These are phyloP conservation scores for Drosophila gunungcola DNA, from an alignment of 1,140 invertebrate species.

Conservation along the genomic window DNA sequence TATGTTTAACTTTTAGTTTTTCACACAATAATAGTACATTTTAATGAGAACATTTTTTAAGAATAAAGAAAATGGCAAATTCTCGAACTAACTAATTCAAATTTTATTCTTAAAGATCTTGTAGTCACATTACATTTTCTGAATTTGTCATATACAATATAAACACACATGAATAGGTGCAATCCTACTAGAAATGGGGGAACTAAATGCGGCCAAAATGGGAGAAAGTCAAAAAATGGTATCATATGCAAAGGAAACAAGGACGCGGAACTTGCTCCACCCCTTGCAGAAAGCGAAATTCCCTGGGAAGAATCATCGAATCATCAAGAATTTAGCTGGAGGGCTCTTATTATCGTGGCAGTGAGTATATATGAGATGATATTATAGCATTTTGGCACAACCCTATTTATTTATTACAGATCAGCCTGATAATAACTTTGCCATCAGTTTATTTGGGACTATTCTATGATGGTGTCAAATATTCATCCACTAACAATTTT, in stretches of 20 bases:
- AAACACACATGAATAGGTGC: background rate
- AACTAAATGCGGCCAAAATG: background rate
- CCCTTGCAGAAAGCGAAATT: background rate
- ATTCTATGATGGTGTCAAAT: background rate
- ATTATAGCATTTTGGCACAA: background rate
- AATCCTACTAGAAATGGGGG: background rate
- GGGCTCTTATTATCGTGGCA: conserved; percentile 6
- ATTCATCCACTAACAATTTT: background rate
- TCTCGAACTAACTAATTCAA: background rate
- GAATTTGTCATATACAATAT: background rate
- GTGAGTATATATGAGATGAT: background rate
- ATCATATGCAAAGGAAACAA: background rate
- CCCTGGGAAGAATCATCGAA: background rate
- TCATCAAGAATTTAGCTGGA: background rate
- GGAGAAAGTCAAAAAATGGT: background rate
- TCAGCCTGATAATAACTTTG: background rate
- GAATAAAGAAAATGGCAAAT: too few species aligned
- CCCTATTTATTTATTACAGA: background rate
- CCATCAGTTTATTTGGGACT: background rate
- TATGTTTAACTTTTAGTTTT: too few species aligned
- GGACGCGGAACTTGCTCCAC: background rate
- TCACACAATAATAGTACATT: too few species aligned
- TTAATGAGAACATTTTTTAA: too few species aligned
- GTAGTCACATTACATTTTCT: background rate
- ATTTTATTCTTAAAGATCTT: background rate